Evolutionary conservation across 30 jellyfish, hydroid and myxozoan species (phyloP).

Genomic region (Aurelia aurita): DNA sequence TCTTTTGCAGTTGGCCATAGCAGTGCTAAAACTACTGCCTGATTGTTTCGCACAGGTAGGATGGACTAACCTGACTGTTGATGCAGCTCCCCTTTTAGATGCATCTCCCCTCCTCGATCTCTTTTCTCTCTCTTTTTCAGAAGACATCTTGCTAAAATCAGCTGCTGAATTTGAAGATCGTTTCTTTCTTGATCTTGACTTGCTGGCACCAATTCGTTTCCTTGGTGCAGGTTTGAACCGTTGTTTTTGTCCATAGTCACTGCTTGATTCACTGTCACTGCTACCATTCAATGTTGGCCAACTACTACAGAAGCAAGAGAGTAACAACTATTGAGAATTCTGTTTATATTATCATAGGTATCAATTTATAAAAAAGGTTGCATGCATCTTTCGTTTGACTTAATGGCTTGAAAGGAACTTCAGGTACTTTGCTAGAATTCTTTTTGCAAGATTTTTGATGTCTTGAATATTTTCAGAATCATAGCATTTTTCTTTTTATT

Average conservation of each 20-base stretch:
- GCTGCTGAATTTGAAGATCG: conserved; percentile 41
- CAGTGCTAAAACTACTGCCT: too few relatives aligned
- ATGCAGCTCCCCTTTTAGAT: conserved; percentile 58
- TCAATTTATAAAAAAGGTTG: too few relatives aligned
- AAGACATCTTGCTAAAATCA: conserved; percentile 9
- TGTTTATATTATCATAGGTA: too few relatives aligned
- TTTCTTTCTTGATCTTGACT: conserved; percentile 54
- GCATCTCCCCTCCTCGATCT: conserved; percentile 18
- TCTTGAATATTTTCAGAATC: too few relatives aligned
- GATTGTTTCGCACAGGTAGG: too few relatives aligned
- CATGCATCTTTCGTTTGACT: too few relatives aligned
- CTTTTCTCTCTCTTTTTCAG: conserved; percentile 60
- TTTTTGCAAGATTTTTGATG: too few relatives aligned
- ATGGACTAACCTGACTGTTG: conserved; percentile 48
- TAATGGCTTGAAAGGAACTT: too few relatives aligned
- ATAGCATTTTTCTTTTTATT: too few relatives aligned
- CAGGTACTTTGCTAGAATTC: too few relatives aligned
- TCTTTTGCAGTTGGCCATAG: too few relatives aligned
- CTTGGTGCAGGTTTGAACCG: conserved; percentile 52
- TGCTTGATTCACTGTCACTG: conserved; percentile 93
- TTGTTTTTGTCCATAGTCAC: conserved; percentile 75
- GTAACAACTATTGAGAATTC: background rate
- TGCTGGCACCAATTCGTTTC: conserved; percentile 6
- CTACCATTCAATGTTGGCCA: conserved; percentile 91
- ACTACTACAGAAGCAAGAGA: conserved; percentile 48